A percentile compares a stretch with the other conserved stretches of the same genome.
Conservation (phyloP, 2,888 invertebrate genomes). For the Taphrorychus bicolor region DNA sequence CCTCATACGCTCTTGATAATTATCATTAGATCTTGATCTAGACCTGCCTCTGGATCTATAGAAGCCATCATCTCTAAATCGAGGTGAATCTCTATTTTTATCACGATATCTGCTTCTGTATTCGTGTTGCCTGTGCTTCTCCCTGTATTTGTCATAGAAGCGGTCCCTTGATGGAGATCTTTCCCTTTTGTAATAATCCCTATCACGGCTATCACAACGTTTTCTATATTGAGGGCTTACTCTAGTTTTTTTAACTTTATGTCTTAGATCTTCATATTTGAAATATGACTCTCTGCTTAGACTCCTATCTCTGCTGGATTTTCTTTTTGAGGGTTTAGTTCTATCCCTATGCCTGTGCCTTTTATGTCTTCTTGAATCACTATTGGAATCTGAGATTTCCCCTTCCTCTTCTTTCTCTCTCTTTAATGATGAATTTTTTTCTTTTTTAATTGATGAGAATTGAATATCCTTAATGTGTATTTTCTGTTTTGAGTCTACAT, state of each 20-base stretch:
- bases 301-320: conserved; percentile 48
- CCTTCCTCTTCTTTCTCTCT: conserved; percentile 58
- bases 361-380: conserved; percentile 27
- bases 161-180: conserved; percentile 23
- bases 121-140: conserved; percentile 26
- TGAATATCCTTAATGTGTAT: conserved; percentile 20
- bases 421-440: conserved; percentile 65
- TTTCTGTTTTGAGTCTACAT: conserved; percentile 14
- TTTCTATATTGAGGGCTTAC: conserved; percentile 29
- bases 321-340: conserved; percentile 43
- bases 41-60: conserved; percentile 44
- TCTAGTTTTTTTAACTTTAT: conserved; percentile 35
- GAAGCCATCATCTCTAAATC: conserved; percentile 49
- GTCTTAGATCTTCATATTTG: conserved; percentile 46
- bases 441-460: conserved; percentile 17
- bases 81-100: conserved; percentile 51
- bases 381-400: conserved; percentile 44
- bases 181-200: conserved; percentile 35
- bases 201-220: neutral
- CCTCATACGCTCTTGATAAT: conserved; percentile 28
- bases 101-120: conserved; percentile 48
- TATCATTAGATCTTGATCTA: conserved; percentile 41
- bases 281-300: conserved; percentile 46
- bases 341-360: conserved; percentile 46
- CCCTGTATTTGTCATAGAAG: conserved; percentile 28